Evolutionary conservation across 2,113 vertebrate genomes (phyloP).

Genomic region (Ciconia stormi): DNA sequence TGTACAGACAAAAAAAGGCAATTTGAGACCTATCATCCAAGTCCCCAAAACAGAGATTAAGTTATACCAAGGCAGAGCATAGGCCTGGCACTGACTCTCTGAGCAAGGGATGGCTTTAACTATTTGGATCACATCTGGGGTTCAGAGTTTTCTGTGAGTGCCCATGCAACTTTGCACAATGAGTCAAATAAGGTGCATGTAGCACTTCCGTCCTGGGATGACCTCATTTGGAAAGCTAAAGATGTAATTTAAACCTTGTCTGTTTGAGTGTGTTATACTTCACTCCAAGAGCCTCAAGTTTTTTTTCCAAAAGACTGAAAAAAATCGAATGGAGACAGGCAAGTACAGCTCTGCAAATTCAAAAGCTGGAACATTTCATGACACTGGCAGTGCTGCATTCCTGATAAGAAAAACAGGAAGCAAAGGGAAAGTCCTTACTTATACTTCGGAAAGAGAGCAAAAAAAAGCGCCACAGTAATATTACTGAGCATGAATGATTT

Average conservation of each 20-base stretch:
- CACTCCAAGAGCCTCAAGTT: not conserved
- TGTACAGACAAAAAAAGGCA: not conserved
- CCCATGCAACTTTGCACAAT: not conserved
- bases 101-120: not conserved
- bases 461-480: not conserved
- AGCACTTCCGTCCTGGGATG: not conserved
- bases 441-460: not conserved
- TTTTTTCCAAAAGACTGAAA: not conserved
- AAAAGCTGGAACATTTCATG: not conserved
- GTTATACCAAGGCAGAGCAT: not conserved
- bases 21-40: not conserved
- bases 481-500: not conserved
- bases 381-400: not conserved
- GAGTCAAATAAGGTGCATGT: fast-evolving
- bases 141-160: not conserved
- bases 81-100: not conserved
- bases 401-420: not conserved
- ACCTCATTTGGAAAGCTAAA: not conserved
- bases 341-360: not conserved
- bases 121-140: not conserved
- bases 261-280: not conserved
- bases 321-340: not conserved
- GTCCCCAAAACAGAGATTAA: not conserved
- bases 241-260: not conserved
- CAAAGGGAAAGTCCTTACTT: not conserved